A percentile compares a stretch with the other conserved stretches of the same genome.
Conservation (phyloP, 64 coral and sea anemone species). For the Stichodactyla helianthus region DNA sequence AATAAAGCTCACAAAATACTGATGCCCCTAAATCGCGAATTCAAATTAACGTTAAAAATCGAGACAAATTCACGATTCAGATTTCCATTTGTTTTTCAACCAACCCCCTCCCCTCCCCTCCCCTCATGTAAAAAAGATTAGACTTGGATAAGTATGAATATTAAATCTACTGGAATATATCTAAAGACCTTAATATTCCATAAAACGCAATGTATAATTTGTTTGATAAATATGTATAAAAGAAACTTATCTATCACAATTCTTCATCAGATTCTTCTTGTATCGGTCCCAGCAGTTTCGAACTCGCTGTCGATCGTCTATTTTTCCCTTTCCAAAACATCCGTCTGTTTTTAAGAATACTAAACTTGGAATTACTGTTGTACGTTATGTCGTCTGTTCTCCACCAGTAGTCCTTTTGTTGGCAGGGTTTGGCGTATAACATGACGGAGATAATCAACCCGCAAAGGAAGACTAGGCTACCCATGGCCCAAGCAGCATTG, state of each 20-base stretch:
- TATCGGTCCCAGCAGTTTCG: conserved; percentile 46
- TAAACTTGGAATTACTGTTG: conserved; percentile 89
- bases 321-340: conserved; percentile 39
- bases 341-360: conserved; percentile 62
- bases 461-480: conserved; percentile 84
- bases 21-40: too few relatives aligned
- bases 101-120: too few relatives aligned
- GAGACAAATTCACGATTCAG: too few relatives aligned
- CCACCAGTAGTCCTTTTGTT: conserved; percentile 91
- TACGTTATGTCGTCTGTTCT: conserved; percentile 52
- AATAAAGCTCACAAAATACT: too few relatives aligned
- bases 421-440: conserved; percentile 76
- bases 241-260: conserved; percentile 30
- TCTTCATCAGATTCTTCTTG: conserved; percentile 75
- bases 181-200: background rate
- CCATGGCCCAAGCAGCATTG: conserved; percentile 90
- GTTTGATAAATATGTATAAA: background rate
- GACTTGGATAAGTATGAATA: too few relatives aligned
- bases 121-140: too few relatives aligned
- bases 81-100: too few relatives aligned
- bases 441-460: conserved; percentile 62
- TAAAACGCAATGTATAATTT: background rate
- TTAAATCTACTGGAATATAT: too few relatives aligned
- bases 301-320: conserved; percentile 21
- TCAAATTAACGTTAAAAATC: too few relatives aligned